phyloP scores from a whole-genome alignment of 2,113 vertebrate species.

The Chiloscyllium plagiosum region DNA sequence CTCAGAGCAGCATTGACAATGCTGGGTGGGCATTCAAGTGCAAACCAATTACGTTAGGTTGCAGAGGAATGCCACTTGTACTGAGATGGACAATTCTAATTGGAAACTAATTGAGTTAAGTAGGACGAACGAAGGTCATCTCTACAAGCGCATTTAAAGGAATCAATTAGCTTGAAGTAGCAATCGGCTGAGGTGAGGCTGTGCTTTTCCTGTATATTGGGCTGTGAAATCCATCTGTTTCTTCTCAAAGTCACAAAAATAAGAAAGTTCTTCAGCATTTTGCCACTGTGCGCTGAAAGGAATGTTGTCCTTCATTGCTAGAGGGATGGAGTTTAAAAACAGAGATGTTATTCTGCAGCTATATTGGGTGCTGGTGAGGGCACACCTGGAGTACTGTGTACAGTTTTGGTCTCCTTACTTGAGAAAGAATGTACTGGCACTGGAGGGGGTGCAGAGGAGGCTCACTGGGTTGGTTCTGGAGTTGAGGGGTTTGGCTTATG shows the following conservation, averaged over 20 bases:
- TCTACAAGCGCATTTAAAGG: neutral
- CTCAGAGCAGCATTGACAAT: neutral
- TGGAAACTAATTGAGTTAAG: conserved; percentile 11
- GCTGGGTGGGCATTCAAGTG: neutral
- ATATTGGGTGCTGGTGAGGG: no score
- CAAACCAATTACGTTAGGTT: conserved; percentile 10
- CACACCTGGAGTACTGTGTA: no score
- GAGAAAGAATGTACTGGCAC: no score
- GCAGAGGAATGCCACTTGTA: neutral
- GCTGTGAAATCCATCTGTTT: neutral
- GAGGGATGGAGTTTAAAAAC: no score
- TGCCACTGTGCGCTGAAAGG: neutral
- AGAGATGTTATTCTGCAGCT: no score
- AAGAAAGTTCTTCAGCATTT: neutral
- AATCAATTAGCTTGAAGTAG: conserved; percentile 16
- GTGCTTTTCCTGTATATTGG: neutral
- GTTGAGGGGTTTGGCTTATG: no score
- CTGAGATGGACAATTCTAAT: neutral
- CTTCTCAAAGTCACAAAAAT: neutral
- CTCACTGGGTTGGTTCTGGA: no score
- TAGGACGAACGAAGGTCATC: neutral
- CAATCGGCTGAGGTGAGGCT: neutral
- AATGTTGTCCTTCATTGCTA: no score
- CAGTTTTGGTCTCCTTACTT: no score
- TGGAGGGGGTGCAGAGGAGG: no score